phyloP scores from a whole-genome alignment of 2,888 invertebrate genomes.

The Tetragonisca angustula region DNA sequence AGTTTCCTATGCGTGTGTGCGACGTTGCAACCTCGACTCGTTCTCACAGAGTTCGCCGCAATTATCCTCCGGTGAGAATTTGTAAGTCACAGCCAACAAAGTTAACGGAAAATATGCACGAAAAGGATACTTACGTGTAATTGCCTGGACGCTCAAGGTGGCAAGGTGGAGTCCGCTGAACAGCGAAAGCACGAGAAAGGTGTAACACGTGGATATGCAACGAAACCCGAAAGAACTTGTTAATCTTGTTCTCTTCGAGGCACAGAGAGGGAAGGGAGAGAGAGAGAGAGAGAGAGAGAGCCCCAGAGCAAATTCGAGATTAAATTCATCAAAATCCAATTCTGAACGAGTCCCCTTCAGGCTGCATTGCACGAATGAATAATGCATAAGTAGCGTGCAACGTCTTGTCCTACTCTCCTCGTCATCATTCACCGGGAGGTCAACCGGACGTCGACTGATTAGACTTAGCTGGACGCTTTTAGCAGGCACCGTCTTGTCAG shows the following conservation, averaged over 20 bases:
- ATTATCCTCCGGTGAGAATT: too few relatives aligned
- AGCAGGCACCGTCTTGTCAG: conserved; percentile 31
- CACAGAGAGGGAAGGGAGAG: conserved; percentile 45
- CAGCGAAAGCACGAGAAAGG: background rate
- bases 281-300: too few relatives aligned
- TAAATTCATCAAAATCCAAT: conserved; percentile 84
- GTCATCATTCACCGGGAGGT: conserved; percentile 70
- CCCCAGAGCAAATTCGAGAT: conserved; percentile 80
- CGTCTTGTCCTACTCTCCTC: conserved; percentile 59
- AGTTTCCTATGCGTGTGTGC: background rate
- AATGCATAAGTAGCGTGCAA: conserved; percentile 78
- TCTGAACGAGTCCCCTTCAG: conserved; percentile 76
- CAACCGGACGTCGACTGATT: conserved; percentile 73
- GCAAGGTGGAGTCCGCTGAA: background rate
- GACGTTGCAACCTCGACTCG: background rate
- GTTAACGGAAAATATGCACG: too few relatives aligned
- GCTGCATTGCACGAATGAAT: conserved; percentile 78
- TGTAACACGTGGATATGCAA: conserved; percentile 37
- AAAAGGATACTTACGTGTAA: background rate
- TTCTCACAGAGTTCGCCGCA: background rate
- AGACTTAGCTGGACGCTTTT: conserved; percentile 67
- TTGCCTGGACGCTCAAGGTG: background rate
- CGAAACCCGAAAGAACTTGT: conserved; percentile 72
- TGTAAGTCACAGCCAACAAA: too few relatives aligned
- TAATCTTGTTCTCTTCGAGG: conserved; percentile 73